Evolutionary conservation across 2,113 vertebrate genomes (phyloP).

Genomic region (Eleginops maclovinus): DNA sequence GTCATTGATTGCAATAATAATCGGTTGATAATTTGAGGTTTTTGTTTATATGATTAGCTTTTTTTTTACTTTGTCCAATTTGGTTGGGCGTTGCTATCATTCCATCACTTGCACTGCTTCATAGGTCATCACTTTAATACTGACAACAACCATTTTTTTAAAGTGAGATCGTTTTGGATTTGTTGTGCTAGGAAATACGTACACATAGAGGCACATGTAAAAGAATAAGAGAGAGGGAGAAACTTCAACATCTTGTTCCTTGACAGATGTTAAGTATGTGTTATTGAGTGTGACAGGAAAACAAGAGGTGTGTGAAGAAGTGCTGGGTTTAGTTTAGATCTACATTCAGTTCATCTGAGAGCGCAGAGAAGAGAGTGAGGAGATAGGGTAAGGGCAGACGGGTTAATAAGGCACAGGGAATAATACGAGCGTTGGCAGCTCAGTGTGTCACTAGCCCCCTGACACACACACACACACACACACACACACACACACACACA

Average conservation of each 20-base stretch:
- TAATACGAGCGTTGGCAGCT: slow-evolving; percentile 92
- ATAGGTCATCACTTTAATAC: background rate
- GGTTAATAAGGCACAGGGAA: slow-evolving; percentile 89
- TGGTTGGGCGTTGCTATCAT: background rate
- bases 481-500: slow-evolving; percentile 2
- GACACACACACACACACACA: slow-evolving; percentile 61
- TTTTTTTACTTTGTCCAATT: background rate
- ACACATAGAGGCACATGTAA: background rate
- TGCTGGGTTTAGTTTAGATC: slow-evolving; percentile 39
- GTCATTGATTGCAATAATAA: background rate
- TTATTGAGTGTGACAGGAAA: slow-evolving; percentile 16
- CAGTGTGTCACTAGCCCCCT: slow-evolving; percentile 85
- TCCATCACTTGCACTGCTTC: background rate
- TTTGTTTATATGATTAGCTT: no score
- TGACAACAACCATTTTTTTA: background rate
- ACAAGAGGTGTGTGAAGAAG: slow-evolving; percentile 32
- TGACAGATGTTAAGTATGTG: slow-evolving; percentile 25
- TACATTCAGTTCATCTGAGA: slow-evolving; percentile 52
- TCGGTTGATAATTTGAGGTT: background rate
- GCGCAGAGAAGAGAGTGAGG: slow-evolving; percentile 29
- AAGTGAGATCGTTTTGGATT: background rate
- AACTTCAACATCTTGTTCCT: slow-evolving; percentile 22
- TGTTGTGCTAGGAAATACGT: background rate
- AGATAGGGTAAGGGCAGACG: slow-evolving; percentile 65
- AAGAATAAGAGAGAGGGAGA: background rate